These are phyloP conservation scores for Hydrolagus colliei DNA, from an alignment of 2,797 vertebrate genomes.

Conservation along the genomic window DNA sequence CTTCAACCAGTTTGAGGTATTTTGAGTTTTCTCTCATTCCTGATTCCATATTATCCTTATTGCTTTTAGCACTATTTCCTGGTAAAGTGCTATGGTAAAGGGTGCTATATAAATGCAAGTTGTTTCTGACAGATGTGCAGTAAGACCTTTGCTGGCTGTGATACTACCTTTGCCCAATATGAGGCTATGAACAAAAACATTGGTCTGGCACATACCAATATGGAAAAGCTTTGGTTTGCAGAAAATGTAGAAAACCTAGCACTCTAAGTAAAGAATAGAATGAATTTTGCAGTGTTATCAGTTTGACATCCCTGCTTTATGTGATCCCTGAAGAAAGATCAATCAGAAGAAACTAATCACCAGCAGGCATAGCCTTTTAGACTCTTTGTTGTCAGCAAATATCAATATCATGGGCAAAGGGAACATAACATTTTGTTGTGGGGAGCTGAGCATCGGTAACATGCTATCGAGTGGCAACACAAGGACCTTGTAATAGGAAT, in stretches of 20 bases:
- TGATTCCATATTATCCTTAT: not conserved
- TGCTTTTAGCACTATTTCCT: too few relatives aligned
- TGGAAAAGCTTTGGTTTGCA: too few relatives aligned
- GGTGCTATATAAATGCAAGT: too few relatives aligned
- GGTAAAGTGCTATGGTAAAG: too few relatives aligned
- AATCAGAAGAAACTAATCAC: not conserved
- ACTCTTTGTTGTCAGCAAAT: constrained; percentile 15
- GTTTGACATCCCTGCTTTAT: not conserved
- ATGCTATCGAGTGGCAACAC: not conserved
- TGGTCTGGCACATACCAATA: not conserved
- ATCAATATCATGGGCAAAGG: constrained; percentile 12
- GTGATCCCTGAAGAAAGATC: constrained; percentile 1
- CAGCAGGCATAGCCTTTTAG: not conserved
- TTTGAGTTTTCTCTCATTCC: not conserved
- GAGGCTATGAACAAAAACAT: not conserved
- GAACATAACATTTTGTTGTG: constrained; percentile 15
- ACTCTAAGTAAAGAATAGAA: not conserved
- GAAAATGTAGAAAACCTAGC: not conserved
- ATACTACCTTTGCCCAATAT: not conserved
- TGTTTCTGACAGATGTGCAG: not conserved
- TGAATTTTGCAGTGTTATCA: not conserved
- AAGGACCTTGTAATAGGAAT: not conserved
- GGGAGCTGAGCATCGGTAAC: not conserved
- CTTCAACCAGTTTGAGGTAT: not conserved
- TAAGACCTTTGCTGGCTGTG: too few relatives aligned